Conservation (phyloP, 2,797 vertebrate species). For the Aeoliscus strigatus region DNA sequence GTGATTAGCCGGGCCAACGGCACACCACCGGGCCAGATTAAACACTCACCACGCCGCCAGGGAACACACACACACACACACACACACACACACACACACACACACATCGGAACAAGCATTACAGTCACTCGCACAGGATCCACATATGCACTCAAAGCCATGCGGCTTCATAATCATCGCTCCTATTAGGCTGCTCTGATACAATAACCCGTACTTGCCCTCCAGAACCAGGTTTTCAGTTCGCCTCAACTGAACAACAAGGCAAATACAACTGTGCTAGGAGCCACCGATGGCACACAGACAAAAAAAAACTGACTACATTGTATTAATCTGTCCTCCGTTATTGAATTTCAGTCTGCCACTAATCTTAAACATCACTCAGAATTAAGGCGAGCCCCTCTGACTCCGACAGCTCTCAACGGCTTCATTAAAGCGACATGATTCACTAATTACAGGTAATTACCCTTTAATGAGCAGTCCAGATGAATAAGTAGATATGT, state of each 20-base stretch:
- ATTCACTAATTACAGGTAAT: conserved; percentile 77
- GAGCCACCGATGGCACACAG: conserved; percentile 16
- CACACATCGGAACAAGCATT: conserved; percentile 13
- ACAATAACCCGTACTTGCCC: conserved; percentile 62
- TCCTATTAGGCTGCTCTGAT: conserved; percentile 64
- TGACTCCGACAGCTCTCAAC: conserved; percentile 62
- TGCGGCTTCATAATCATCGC: conserved; percentile 57
- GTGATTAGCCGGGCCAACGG: conserved; percentile 76
- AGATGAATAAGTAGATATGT: conserved; percentile 66
- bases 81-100: conserved; percentile 22
- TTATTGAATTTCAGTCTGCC: conserved; percentile 54
- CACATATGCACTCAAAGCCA: conserved; percentile 40
- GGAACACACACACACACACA: conserved; percentile 54
- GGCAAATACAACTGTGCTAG: conserved; percentile 47
- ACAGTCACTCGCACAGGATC: conserved; percentile 18
- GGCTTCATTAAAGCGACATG: conserved; percentile 72
- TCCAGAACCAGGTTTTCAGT: conserved; percentile 57
- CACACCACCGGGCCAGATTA: conserved; percentile 77
- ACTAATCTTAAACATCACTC: conserved; percentile 65
- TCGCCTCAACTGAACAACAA: conserved; percentile 43
- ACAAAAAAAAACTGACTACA: conserved; percentile 28
- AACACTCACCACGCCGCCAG: conserved; percentile 67
- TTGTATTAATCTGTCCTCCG: conserved; percentile 47
- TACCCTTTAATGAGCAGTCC: conserved; percentile 66
- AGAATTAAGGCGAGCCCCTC: conserved; percentile 61